These are phyloP conservation scores for Gibbula magus DNA, from an alignment of 2,888 invertebrate species.

Conservation along the genomic window DNA sequence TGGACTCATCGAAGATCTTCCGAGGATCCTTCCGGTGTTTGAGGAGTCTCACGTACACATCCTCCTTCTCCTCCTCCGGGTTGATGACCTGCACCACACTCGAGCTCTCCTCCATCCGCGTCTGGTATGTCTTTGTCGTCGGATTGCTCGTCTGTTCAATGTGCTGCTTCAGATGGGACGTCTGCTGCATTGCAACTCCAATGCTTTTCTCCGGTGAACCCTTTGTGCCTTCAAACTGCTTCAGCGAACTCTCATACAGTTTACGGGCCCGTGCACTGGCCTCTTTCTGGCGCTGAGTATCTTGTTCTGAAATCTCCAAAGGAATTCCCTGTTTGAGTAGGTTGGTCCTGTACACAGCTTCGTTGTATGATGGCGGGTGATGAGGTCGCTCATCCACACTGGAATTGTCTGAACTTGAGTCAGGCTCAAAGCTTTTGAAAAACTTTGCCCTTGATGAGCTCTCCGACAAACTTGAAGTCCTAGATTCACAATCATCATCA, in stretches of 20 bases:
- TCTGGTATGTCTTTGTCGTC: neutral
- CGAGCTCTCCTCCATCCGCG: neutral
- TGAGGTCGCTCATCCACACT: constrained; percentile 53
- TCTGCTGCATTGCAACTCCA: constrained; percentile 7
- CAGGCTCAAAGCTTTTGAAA: neutral
- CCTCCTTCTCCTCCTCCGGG: neutral
- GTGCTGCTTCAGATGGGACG: constrained; percentile 15
- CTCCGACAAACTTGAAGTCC: neutral
- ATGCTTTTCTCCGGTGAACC: neutral
- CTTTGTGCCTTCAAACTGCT: constrained; percentile 36
- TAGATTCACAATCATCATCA: constrained; percentile 12
- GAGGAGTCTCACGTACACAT: neutral
- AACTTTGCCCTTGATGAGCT: constrained; percentile 4
- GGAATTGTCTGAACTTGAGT: constrained; percentile 32
- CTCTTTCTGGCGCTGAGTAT: constrained; percentile 54
- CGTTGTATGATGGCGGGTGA: constrained; percentile 67
- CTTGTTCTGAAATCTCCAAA: constrained; percentile 49
- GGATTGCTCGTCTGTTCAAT: constrained; percentile 6
- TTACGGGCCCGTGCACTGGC: constrained; percentile 63
- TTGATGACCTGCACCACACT: constrained; percentile 2
- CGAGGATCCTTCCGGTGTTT: neutral
- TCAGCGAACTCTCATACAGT: constrained; percentile 69
- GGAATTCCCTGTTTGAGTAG: constrained; percentile 53
- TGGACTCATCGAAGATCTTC: constrained; percentile 26
- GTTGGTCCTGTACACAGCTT: constrained; percentile 64